Conservation (phyloP, 2,888 invertebrate genomes). For the Lasioglossum marginatum region DNA sequence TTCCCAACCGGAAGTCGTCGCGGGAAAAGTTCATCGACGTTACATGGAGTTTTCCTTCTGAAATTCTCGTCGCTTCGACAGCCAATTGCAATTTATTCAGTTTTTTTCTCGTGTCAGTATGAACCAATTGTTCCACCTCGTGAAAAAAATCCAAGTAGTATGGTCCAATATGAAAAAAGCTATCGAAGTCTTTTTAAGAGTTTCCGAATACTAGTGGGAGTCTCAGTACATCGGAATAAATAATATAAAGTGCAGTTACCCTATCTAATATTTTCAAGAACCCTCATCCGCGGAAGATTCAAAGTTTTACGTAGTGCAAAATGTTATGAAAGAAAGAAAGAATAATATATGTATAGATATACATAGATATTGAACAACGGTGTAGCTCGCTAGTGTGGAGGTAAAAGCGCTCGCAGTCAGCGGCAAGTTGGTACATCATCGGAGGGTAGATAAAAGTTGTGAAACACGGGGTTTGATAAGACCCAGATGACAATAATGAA, state of each 20-base stretch:
- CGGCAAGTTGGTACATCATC: background rate
- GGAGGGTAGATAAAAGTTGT: constrained; percentile 3
- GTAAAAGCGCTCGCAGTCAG: background rate
- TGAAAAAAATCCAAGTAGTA: too few relatives aligned
- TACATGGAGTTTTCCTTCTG: background rate
- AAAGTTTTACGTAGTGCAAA: background rate
- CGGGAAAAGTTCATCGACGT: background rate
- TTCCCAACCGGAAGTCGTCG: background rate
- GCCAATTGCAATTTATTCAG: too few relatives aligned
- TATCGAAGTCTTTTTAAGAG: too few relatives aligned
- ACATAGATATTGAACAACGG: background rate
- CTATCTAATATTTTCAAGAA: too few relatives aligned
- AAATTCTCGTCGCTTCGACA: background rate
- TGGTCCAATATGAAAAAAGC: too few relatives aligned
- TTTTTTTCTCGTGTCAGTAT: too few relatives aligned
- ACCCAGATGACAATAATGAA: constrained; percentile 21
- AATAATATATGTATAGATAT: too few relatives aligned
- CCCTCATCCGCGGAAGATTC: too few relatives aligned
- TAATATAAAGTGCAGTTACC: too few relatives aligned
- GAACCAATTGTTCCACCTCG: too few relatives aligned
- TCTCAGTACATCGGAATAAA: too few relatives aligned
- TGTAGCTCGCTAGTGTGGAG: background rate
- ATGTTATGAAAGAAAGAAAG: background rate
- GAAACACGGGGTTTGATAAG: constrained; percentile 5
- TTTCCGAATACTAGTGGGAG: too few relatives aligned